A percentile compares a stretch with the other conserved stretches of the same genome.
Evolutionary conservation across 2,113 vertebrate genomes (phyloP).

Genomic region (Platichthys stellatus): DNA sequence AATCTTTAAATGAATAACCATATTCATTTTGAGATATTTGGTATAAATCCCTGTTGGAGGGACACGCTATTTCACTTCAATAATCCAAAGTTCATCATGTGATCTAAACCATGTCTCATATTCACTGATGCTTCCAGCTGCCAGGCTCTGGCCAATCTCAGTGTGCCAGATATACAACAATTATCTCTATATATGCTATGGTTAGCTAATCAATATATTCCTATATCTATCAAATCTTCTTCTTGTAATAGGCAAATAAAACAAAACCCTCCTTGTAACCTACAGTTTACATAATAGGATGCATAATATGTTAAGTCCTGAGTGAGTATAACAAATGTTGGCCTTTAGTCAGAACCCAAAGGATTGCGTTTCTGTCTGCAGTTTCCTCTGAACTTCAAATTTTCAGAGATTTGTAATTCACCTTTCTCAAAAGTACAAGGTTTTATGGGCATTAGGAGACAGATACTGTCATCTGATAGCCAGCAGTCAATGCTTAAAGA

Average conservation of each 20-base stretch:
- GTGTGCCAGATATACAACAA: neutral
- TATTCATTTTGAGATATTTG: neutral
- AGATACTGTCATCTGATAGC: constrained; percentile 1
- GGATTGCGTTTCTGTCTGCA: neutral
- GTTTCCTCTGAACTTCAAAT: neutral
- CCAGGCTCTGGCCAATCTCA: neutral
- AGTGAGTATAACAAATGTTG: neutral
- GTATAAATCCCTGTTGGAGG: neutral
- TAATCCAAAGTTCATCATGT: neutral
- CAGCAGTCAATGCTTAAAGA: constrained; percentile 8
- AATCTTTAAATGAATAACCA: neutral
- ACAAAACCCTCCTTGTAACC: neutral
- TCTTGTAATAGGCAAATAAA: neutral
- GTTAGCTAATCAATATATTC: too few species aligned
- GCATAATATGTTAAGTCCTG: neutral
- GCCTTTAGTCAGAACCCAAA: neutral
- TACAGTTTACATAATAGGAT: neutral
- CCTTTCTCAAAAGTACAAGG: neutral
- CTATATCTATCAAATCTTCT: neutral
- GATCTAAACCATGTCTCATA: neutral
- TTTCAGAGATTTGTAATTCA: neutral
- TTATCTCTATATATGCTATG: neutral
- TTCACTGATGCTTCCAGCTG: neutral
- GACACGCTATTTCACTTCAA: neutral
- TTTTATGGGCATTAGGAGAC: constrained; percentile 2